Evolutionary conservation across 2,797 vertebrate genomes (phyloP).

Genomic region (Sebastes cheni): DNA sequence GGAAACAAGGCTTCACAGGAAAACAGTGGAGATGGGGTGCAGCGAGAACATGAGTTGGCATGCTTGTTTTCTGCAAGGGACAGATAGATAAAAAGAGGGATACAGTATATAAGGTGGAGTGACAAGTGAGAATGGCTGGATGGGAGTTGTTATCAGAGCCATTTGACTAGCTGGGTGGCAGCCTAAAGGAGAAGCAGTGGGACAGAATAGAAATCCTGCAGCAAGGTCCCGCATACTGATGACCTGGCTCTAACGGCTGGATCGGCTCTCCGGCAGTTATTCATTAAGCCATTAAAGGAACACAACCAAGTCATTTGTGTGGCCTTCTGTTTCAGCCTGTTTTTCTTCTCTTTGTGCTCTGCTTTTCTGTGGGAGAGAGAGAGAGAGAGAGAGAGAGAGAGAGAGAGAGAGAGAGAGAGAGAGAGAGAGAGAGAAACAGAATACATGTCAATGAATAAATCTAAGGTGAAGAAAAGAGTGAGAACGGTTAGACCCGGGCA

Average conservation of each 20-base stretch:
- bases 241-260: conserved; percentile 64
- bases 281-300: conserved; percentile 74
- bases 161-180: conserved; percentile 52
- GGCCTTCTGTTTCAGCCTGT: conserved; percentile 65
- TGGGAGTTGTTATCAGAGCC: conserved; percentile 34
- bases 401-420: conserved; percentile 18
- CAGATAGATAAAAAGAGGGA: not conserved
- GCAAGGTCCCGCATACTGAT: conserved; percentile 72
- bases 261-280: conserved; percentile 69
- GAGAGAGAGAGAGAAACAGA: conserved; percentile 33
- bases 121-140: conserved; percentile 25
- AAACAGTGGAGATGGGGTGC: conserved; percentile 47
- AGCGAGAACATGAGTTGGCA: conserved; percentile 50
- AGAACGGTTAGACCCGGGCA: conserved; percentile 55
- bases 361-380: conserved; percentile 30
- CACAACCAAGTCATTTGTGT: conserved; percentile 73
- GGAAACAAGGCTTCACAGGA: conserved; percentile 64
- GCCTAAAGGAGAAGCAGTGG: conserved; percentile 25
- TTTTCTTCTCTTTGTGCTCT: conserved; percentile 58
- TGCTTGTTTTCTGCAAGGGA: conserved; percentile 39
- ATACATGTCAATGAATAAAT: conserved; percentile 67
- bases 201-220: conserved; percentile 32
- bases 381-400: conserved; percentile 1
- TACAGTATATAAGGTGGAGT: conserved; percentile 21
- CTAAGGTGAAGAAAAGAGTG: conserved; percentile 50